These are phyloP conservation scores for Porites cylindrica DNA, from an alignment of 92 coral and sea anemone genomes.

Conservation along the genomic window DNA sequence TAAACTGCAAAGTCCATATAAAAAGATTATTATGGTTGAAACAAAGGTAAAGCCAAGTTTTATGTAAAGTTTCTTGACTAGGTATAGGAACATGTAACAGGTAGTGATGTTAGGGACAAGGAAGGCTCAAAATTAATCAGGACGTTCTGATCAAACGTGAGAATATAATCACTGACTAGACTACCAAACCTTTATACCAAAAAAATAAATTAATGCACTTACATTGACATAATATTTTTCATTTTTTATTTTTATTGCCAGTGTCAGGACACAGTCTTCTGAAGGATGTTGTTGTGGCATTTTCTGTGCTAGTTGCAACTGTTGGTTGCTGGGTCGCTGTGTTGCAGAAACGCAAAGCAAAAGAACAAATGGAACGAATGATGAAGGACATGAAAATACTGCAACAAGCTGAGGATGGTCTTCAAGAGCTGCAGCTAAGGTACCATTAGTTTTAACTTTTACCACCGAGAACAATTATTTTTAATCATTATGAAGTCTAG, in stretches of 20 bases:
- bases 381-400: conserved; percentile 88
- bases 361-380: conserved; percentile 91
- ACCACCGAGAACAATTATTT: no score
- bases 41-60: no score
- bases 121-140: no score
- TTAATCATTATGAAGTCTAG: no score
- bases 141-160: no score
- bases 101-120: no score
- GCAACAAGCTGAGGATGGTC: conserved; percentile 94
- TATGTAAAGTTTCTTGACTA: no score
- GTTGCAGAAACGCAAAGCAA: conserved; percentile 92
- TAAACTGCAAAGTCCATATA: no score
- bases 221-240: neutral
- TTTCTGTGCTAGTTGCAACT: conserved; percentile 93
- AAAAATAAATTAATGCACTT: neutral
- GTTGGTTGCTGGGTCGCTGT: conserved; percentile 96
- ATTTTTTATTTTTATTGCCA: neutral
- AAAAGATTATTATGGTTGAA: no score
- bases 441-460: neutral
- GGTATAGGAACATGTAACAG: no score
- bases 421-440: conserved; percentile 84
- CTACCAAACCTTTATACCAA: neutral
- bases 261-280: conserved; percentile 91
- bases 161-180: no score
- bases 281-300: conserved; percentile 93